These are phyloP conservation scores for Drosophila lowei DNA, from an alignment of 1,140 invertebrate species.

Conservation along the genomic window DNA sequence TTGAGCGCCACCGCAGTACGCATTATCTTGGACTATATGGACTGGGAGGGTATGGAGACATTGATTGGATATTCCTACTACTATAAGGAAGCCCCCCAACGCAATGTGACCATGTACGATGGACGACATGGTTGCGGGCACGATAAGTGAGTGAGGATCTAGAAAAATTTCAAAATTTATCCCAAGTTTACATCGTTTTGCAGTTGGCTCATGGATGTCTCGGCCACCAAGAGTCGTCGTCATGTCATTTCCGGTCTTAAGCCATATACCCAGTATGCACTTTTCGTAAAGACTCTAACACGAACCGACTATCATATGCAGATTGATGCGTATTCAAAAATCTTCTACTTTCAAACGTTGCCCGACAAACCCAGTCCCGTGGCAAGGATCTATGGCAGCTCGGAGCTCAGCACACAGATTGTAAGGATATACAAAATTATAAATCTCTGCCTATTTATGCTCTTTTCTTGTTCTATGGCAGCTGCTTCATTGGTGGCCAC, in stretches of 20 bases:
- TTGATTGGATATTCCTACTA: constrained; percentile 91
- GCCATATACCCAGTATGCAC: constrained; percentile 94
- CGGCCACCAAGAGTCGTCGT: constrained; percentile 63
- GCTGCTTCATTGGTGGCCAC: constrained; percentile 76
- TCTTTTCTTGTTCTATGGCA: background rate
- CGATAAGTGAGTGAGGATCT: constrained; percentile 81
- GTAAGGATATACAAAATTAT: constrained; percentile 29
- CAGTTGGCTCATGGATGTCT: constrained; percentile 83
- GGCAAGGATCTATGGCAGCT: constrained; percentile 44
- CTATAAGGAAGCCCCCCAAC: constrained; percentile 87
- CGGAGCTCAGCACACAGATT: constrained; percentile 49
- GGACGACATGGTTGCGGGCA: constrained; percentile 91
- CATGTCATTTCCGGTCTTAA: constrained; percentile 87
- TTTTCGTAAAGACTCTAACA: constrained; percentile 94
- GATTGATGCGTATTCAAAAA: constrained; percentile 88
- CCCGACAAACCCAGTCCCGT: constrained; percentile 62
- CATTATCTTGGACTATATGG: constrained; percentile 86
- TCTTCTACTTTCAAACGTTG: constrained; percentile 91
- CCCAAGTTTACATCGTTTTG: background rate
- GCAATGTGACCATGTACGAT: constrained; percentile 90
- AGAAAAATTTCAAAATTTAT: background rate
- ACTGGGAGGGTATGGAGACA: constrained; percentile 86
- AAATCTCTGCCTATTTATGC: background rate
- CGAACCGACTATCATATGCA: constrained; percentile 87
- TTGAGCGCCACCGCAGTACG: constrained; percentile 84